Conservation (phyloP, 2,888 invertebrate genomes). For the Saturnia pavonia region DNA sequence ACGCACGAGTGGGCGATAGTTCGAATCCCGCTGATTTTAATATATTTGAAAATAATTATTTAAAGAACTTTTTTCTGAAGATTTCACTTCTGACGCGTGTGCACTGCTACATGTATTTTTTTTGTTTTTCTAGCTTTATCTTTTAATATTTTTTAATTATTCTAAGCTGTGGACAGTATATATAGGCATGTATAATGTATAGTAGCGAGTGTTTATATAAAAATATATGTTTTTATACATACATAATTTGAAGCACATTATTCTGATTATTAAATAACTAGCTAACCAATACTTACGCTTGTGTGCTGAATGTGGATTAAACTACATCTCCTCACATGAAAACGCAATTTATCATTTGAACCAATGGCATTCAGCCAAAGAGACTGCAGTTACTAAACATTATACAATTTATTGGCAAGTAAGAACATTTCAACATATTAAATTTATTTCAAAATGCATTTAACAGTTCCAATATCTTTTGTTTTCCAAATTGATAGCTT, state of each 20-base stretch:
- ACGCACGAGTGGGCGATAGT: no score
- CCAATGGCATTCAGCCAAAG: constrained; percentile 17
- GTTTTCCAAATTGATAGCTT: not conserved
- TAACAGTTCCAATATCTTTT: not conserved
- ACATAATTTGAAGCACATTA: no score
- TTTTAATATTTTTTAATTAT: not conserved
- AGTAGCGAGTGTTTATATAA: no score
- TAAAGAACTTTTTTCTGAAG: no score
- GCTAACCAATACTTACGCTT: not conserved
- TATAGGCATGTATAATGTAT: not conserved
- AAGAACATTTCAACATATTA: constrained; percentile 9
- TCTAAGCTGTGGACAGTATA: not conserved
- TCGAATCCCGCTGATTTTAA: no score
- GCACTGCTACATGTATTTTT: constrained; percentile 17
- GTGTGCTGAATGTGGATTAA: constrained; percentile 14
- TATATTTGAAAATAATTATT: no score
- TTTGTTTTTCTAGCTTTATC: not conserved
- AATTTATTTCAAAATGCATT: constrained; percentile 8
- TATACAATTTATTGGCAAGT: constrained; percentile 17
- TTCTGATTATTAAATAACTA: not conserved
- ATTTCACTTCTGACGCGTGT: no score
- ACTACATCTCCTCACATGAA: constrained; percentile 15
- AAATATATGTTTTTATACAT: no score
- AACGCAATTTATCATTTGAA: constrained; percentile 17
- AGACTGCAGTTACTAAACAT: constrained; percentile 17